phyloP scores from a whole-genome alignment of 2,797 vertebrate species.

The Alfaro cultratus region DNA sequence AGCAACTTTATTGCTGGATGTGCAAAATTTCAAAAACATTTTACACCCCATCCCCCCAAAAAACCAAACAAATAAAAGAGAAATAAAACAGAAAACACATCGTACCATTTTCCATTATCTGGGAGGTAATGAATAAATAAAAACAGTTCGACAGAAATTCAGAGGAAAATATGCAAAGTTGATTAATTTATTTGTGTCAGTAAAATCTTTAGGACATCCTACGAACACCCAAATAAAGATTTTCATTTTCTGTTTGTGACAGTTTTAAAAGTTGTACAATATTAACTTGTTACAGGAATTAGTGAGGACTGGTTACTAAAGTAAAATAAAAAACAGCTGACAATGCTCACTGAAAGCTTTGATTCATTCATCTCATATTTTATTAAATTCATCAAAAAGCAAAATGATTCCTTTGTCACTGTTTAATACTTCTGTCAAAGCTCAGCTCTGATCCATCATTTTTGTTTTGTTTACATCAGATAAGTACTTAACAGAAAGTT shows the following conservation, averaged over 20 bases:
- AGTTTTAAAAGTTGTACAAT: not conserved
- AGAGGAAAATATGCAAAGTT: not conserved
- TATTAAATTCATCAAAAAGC: conserved; percentile 34
- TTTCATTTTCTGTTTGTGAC: not conserved
- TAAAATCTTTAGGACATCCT: not conserved
- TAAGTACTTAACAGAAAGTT: not conserved
- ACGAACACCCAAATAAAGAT: not conserved
- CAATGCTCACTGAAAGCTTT: not conserved
- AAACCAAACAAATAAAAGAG: not conserved
- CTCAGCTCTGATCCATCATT: conserved; percentile 3
- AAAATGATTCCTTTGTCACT: conserved; percentile 8
- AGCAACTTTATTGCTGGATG: not conserved
- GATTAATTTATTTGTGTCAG: not conserved
- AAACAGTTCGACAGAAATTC: not conserved
- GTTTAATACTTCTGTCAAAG: conserved; percentile 10
- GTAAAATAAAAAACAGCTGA: not conserved
- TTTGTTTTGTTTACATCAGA: conserved; percentile 8
- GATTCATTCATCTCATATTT: conserved; percentile 22
- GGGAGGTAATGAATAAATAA: not conserved
- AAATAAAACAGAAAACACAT: not conserved
- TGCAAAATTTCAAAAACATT: not conserved
- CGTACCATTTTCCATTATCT: not conserved
- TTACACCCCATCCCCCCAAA: rapidly evolving
- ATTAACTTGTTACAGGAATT: not conserved
- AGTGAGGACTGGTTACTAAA: not conserved